phyloP scores from a whole-genome alignment of 2,888 invertebrate genomes.

The Neoscelio sp. region DNA sequence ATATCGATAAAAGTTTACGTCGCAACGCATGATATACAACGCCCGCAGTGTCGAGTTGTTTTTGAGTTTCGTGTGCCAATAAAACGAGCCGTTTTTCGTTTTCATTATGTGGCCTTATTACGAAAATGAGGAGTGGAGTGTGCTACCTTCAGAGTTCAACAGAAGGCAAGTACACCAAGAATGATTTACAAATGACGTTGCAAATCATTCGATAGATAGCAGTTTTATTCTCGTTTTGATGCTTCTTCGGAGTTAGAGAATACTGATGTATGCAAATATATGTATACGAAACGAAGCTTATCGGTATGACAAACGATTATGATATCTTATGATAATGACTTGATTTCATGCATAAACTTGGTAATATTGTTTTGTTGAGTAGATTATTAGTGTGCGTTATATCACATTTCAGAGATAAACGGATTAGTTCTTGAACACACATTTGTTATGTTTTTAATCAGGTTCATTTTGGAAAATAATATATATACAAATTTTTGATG shows the following conservation, averaged over 20 bases:
- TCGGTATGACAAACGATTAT: constrained; percentile 8
- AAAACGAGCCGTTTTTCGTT: constrained; percentile 12
- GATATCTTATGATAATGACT: background rate
- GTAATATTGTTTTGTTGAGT: constrained; percentile 3
- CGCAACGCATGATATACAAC: constrained; percentile 40
- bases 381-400: constrained; percentile 1
- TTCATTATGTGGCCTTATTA: constrained; percentile 86
- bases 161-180: constrained; percentile 87
- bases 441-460: background rate
- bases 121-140: constrained; percentile 92
- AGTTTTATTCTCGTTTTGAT: too few relatives aligned
- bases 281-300: background rate
- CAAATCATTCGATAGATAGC: background rate
- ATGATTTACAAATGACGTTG: background rate
- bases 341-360: background rate
- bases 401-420: too few relatives aligned
- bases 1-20: constrained; percentile 73
- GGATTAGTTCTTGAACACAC: too few relatives aligned
- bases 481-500: too few relatives aligned
- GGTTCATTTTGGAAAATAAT: too few relatives aligned
- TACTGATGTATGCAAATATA: constrained; percentile 5
- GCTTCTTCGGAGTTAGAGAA: constrained; percentile 13
- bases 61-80: constrained; percentile 17
- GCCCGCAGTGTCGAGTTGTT: background rate
- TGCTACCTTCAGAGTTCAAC: constrained; percentile 93